Conservation (phyloP, 2,888 invertebrate genomes). For the Miltochrista miniata region DNA sequence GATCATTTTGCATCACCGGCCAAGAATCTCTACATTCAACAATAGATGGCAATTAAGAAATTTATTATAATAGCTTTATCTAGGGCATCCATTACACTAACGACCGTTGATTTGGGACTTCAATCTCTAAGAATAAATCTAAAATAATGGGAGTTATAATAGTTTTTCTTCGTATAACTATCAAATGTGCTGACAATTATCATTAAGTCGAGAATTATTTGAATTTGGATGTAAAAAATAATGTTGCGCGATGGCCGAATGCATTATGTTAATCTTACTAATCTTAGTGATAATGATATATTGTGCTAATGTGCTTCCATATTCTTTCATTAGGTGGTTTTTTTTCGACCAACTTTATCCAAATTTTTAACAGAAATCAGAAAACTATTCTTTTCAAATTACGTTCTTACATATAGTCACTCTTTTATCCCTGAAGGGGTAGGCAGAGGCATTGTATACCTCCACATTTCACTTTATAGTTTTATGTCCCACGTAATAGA, state of each 20-base stretch:
- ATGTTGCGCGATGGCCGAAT: conserved; percentile 7
- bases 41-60: conserved; percentile 73
- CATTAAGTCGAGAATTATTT: conserved; percentile 25
- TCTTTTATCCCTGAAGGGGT: too few species aligned
- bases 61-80: conserved; percentile 73
- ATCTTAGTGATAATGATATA: conserved; percentile 11
- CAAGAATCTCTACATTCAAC: conserved; percentile 68
- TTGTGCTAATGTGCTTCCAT: too few species aligned
- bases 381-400: too few species aligned
- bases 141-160: conserved; percentile 20
- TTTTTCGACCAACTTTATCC: too few species aligned
- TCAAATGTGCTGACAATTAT: conserved; percentile 18
- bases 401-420: too few species aligned
- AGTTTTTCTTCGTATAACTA: conserved; percentile 16
- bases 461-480: too few species aligned
- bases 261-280: conserved; percentile 8
- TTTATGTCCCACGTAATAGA: too few species aligned
- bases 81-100: conserved; percentile 73
- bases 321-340: too few species aligned
- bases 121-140: conserved; percentile 35
- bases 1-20: conserved; percentile 74
- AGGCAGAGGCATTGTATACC: too few species aligned
- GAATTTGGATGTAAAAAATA: conserved; percentile 11
- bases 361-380: too few species aligned
- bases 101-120: conserved; percentile 66